Evolutionary conservation across 2,113 vertebrate genomes (phyloP).

Genomic region (Thalassoma bifasciatum): DNA sequence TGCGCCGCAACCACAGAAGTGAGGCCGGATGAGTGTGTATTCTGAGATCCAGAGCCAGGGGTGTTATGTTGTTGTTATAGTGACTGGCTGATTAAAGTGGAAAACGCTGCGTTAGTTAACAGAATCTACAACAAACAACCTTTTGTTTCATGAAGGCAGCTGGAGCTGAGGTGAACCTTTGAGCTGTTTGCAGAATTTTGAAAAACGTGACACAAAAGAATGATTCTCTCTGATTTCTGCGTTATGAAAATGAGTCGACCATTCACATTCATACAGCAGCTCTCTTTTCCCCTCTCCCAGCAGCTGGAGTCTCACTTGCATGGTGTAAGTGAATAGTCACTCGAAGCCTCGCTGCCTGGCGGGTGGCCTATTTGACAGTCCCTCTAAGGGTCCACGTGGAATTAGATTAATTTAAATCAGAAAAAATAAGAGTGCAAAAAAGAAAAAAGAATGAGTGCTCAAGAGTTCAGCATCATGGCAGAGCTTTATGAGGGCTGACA

Average conservation of each 20-base stretch:
- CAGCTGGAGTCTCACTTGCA: constrained; percentile 14
- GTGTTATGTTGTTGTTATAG: constrained; percentile 84
- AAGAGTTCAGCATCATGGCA: constrained; percentile 78
- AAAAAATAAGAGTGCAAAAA: constrained; percentile 42
- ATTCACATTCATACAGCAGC: constrained; percentile 15
- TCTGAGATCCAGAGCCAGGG: constrained; percentile 76
- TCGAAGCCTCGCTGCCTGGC: constrained; percentile 62
- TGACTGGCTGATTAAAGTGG: constrained; percentile 63
- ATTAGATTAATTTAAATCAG: constrained; percentile 82
- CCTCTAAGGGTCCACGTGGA: constrained; percentile 75
- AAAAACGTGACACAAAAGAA: background rate
- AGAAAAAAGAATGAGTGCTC: constrained; percentile 40
- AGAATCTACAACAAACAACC: background rate
- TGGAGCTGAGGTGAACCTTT: background rate
- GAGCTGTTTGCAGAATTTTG: background rate
- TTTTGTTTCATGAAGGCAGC: background rate
- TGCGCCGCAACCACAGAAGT: constrained; percentile 83
- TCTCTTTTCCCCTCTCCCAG: background rate
- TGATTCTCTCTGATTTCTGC: background rate
- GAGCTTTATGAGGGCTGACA: constrained; percentile 81
- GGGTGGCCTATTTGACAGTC: constrained; percentile 76
- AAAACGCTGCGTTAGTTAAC: background rate
- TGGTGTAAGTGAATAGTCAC: constrained; percentile 56
- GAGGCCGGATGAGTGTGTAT: constrained; percentile 83
- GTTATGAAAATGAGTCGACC: background rate